Conservation (phyloP, 2,113 vertebrate species). For the Grantiella picta region DNA sequence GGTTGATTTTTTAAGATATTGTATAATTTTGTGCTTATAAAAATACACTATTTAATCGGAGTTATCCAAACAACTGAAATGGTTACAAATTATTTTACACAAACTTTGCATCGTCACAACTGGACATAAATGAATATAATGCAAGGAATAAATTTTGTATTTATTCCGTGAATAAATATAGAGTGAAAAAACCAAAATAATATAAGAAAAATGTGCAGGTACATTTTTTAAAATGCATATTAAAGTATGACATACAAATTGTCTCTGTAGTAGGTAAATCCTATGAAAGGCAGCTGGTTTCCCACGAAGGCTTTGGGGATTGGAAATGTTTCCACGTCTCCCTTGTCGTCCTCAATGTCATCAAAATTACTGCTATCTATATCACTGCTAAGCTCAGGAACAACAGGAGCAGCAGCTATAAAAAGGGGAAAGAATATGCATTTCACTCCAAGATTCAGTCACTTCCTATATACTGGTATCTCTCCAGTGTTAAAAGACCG, state of each 20-base stretch:
- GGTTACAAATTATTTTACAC: not conserved
- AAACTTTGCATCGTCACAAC: not conserved
- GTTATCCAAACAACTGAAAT: not conserved
- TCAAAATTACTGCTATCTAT: conserved; percentile 99
- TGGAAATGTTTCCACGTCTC: conserved; percentile 95
- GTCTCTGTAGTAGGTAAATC: conserved; percentile 98
- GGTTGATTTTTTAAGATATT: not conserved
- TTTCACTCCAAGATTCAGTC: conserved; percentile 1
- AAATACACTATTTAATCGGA: not conserved
- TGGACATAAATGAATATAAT: not conserved
- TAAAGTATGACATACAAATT: conserved; percentile 83
- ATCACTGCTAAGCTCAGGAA: conserved; percentile 96
- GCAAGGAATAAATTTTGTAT: not conserved
- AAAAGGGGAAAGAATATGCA: not conserved
- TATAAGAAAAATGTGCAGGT: not conserved
- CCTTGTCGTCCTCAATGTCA: conserved; percentile 96
- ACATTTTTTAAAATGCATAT: not conserved
- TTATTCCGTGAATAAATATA: not conserved
- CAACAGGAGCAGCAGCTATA: conserved; percentile 91
- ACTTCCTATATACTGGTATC: not conserved
- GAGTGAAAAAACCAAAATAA: not conserved
- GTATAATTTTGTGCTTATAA: not conserved
- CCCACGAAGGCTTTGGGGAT: conserved; percentile 96
- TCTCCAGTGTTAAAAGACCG: not conserved
- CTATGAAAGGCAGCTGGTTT: conserved; percentile 97